A percentile compares a stretch with the other conserved stretches of the same genome.
Evolutionary conservation across 30 jellyfish, hydroid and myxozoan genomes (phyloP).

Genomic region (Calvadosia cruxmelitensis): DNA sequence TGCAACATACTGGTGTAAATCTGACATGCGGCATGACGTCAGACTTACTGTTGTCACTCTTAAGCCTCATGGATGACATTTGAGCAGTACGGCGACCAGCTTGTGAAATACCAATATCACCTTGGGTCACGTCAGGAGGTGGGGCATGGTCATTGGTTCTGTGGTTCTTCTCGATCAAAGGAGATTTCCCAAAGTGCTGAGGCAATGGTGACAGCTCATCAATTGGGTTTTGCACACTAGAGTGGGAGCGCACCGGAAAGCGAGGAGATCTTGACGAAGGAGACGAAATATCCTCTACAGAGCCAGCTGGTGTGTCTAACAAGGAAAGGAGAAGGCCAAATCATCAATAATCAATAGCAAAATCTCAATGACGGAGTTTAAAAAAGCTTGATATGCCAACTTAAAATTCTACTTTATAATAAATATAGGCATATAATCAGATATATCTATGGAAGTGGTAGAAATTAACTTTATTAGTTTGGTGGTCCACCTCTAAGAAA

Average conservation of each 20-base stretch:
- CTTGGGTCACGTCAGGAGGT: conserved; percentile 84
- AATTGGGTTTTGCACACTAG: conserved; percentile 18
- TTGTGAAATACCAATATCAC: conserved; percentile 50
- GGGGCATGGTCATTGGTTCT: conserved; percentile 62
- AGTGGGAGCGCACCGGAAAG: conserved; percentile 1
- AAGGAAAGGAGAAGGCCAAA: conserved; percentile 14
- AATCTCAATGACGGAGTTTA: no score
- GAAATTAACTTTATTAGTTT: no score
- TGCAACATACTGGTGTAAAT: no score
- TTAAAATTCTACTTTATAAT: no score
- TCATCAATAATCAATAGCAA: neutral
- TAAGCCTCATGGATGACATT: conserved; percentile 64
- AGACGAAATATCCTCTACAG: conserved; percentile 65
- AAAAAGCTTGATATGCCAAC: no score
- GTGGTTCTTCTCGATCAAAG: neutral
- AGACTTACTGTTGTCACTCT: conserved; percentile 29
- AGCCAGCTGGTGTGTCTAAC: conserved; percentile 81
- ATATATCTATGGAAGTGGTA: no score
- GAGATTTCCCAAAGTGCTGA: conserved; percentile 6
- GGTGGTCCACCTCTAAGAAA: no score
- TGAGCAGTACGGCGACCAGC: conserved; percentile 57
- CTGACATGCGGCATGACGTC: no score
- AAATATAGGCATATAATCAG: no score
- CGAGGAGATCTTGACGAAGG: conserved; percentile 21
- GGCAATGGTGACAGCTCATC: conserved; percentile 25